Conservation (phyloP, 2,113 vertebrate genomes). For the Herpailurus yagouaroundi region DNA sequence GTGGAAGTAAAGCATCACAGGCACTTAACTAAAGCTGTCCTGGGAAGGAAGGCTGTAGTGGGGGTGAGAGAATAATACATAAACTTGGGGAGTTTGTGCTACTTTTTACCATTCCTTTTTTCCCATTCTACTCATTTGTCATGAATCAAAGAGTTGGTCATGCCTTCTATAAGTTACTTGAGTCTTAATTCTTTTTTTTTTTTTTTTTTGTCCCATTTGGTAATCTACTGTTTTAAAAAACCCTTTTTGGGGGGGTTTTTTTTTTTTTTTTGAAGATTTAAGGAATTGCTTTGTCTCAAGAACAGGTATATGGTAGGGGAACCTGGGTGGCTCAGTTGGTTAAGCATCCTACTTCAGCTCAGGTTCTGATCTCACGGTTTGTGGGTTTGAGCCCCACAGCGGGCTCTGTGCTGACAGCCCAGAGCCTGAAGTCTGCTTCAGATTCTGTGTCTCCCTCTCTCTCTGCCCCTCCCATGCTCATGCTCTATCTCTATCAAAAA, state of each 20-base stretch:
- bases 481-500: no score
- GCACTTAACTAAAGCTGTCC: slow-evolving; percentile 71
- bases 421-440: no score
- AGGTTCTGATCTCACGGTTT: no score
- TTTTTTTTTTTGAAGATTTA: slow-evolving; percentile 24
- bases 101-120: slow-evolving; percentile 48
- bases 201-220: background rate
- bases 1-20: slow-evolving; percentile 66
- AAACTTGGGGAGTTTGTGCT: background rate
- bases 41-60: background rate
- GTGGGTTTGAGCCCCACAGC: no score
- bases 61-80: background rate
- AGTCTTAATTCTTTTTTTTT: background rate
- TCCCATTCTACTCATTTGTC: background rate
- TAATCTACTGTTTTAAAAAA: background rate
- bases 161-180: slow-evolving; percentile 37
- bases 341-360: no score
- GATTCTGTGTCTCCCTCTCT: no score
- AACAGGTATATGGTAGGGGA: background rate
- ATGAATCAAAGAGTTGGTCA: background rate
- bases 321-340: no score
- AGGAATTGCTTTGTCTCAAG: slow-evolving; percentile 34
- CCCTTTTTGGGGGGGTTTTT: background rate
- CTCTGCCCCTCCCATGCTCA: no score
- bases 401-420: no score